Evolutionary conservation across 2,113 vertebrate species (phyloP), one percentile per base, ranked within the genome.

Genomic region (Nettapus auritus): DNA sequence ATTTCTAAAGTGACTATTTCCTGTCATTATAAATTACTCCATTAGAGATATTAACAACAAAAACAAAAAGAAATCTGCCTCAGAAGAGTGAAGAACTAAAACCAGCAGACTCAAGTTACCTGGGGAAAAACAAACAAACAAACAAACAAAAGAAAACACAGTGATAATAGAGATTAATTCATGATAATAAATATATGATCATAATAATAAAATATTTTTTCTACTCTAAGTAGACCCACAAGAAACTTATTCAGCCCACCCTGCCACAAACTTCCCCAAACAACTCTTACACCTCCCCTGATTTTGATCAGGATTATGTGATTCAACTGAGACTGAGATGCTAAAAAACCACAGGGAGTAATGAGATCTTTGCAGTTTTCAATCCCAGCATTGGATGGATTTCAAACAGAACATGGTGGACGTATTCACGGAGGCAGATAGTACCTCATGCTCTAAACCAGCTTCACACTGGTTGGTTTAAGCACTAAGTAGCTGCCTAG

Each of bases 1-100:
- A 66, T 82, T 94, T 67, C 64, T 86, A 0, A 89, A 83, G 87
- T 91, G 85, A 77, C 42, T 46, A 7, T 91, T 95, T 96, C 94
- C 87, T 89, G 59, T 7, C 50, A 22, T 70, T 93, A 66, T 60
- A 8, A 11, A 89, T 74, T 16, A 38, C 74, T 46, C 56, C 26
- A 11, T 36, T 21, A 50, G n/a, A n/a, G n/a, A 10, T 4, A 26
- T 2, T 7, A 13, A 28, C 28, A 66, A 70, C 17, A 63, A 5
- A 68, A 92, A 7, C 25, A 76, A 40, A 79, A 3, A 25, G 3
- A 60, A 82, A 71, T 20, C 70, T 80, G 40, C n/a, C 46, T 55
- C 33, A 6, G 36, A 44, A 70, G 67, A 82, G 33, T 2, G 36
- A 53, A 55, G 84, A 57, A 12, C 57, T 29, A 31, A 16, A 73